phyloP scores from a whole-genome alignment of 1,140 invertebrate genomes.

The Eueides isabella region DNA sequence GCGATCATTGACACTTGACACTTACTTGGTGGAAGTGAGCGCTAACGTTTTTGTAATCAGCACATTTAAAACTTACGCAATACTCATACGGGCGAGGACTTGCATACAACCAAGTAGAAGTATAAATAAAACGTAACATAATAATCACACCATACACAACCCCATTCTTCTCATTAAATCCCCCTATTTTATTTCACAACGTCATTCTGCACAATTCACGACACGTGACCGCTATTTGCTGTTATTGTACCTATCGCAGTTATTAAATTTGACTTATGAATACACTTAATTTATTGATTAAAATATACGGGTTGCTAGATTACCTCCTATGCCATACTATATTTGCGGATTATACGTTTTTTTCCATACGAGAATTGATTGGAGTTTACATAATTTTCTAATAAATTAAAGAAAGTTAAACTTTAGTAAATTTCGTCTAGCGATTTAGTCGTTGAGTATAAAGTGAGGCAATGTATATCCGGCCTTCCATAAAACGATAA shows the following conservation, averaged over 20 bases:
- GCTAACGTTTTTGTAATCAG: conserved; percentile 36
- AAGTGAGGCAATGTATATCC: conserved; percentile 58
- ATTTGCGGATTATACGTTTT: conserved; percentile 35
- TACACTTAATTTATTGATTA: conserved; percentile 63
- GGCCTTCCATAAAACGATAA: conserved; percentile 64
- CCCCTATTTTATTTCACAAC: conserved; percentile 56
- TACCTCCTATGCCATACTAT: conserved; percentile 37
- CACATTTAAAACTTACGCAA: conserved; percentile 36
- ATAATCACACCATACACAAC: conserved; percentile 73
- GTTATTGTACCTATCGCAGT: conserved; percentile 63
- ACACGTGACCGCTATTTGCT: conserved; percentile 77
- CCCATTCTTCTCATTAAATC: conserved; percentile 53
- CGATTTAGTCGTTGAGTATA: conserved; percentile 60
- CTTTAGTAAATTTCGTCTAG: conserved; percentile 42
- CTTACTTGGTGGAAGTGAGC: conserved; percentile 23
- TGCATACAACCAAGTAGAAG: conserved; percentile 34
- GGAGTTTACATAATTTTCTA: too few species aligned
- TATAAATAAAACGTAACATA: conserved; percentile 62
- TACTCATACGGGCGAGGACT: conserved; percentile 43
- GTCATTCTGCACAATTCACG: conserved; percentile 71
- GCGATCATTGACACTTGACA: conserved; percentile 26
- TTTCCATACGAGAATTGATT: too few species aligned
- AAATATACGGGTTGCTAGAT: conserved; percentile 68
- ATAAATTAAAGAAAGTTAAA: conserved; percentile 23
- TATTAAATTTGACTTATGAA: conserved; percentile 64